phyloP scores from a whole-genome alignment of 2,888 invertebrate species.

The Itoplectis maculator region DNA sequence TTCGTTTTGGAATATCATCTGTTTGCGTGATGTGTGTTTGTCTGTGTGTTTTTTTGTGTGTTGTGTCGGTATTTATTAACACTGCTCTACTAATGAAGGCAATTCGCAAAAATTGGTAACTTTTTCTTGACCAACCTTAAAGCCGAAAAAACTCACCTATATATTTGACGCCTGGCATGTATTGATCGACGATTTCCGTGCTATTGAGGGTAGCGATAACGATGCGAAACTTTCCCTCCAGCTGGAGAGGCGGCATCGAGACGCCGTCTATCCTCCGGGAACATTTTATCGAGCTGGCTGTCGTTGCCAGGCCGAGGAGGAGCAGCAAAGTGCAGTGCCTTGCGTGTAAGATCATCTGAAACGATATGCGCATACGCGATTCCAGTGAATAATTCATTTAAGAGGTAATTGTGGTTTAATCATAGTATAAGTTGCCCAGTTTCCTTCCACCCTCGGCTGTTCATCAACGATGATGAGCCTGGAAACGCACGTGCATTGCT shows the following conservation, averaged over 20 bases:
- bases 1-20: not conserved
- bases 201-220: conserved; percentile 76
- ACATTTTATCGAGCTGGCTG: conserved; percentile 72
- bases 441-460: conserved; percentile 6
- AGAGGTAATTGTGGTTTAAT: conserved; percentile 1
- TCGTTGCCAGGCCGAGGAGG: conserved; percentile 47
- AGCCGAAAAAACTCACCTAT: conserved; percentile 74
- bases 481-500: conserved; percentile 5
- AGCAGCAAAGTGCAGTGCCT: conserved; percentile 40
- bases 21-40: no score
- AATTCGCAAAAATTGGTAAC: no score
- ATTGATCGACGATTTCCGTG: conserved; percentile 78
- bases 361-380: conserved; percentile 18
- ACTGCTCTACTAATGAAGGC: no score
- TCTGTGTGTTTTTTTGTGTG: no score
- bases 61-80: no score
- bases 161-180: conserved; percentile 82
- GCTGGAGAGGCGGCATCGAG: conserved; percentile 72
- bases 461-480: conserved; percentile 3
- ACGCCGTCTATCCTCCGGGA: conserved; percentile 75
- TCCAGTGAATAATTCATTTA: conserved; percentile 11
- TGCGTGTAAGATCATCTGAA: conserved; percentile 65
- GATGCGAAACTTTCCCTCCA: conserved; percentile 77
- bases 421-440: not conserved
- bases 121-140: no score